These are phyloP conservation scores for Gonioctena quinquepunctata DNA, from an alignment of 1,140 invertebrate genomes.

Conservation along the genomic window DNA sequence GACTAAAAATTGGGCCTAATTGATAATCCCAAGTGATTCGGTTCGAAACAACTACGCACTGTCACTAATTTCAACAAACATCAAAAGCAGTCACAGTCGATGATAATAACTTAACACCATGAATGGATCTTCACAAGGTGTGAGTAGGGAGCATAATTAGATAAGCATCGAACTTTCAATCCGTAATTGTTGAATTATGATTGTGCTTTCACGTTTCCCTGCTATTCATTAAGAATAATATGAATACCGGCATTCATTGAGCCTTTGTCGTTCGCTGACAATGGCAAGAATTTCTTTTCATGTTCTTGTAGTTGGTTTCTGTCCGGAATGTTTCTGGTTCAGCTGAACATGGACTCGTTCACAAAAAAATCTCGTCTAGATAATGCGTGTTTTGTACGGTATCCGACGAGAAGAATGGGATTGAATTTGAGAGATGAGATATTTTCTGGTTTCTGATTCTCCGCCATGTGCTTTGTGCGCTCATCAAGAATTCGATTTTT, in stretches of 20 bases:
- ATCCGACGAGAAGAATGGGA: too few species aligned
- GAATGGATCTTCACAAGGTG: background rate
- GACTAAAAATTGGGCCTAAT: too few species aligned
- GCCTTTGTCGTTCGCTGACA: background rate
- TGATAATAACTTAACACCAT: background rate
- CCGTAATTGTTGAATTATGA: background rate
- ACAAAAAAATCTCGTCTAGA: too few species aligned
- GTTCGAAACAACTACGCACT: too few species aligned
- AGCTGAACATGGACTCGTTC: background rate
- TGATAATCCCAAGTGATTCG: too few species aligned
- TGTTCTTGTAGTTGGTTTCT: background rate
- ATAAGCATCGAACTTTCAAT: background rate
- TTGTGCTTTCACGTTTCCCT: background rate
- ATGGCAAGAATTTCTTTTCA: background rate
- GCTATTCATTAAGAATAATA: slow-evolving; percentile 10
- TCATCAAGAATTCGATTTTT: too few species aligned
- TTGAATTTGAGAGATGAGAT: too few species aligned
- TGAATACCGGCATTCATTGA: background rate
- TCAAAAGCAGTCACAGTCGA: background rate
- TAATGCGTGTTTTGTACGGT: too few species aligned
- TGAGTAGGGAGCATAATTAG: background rate
- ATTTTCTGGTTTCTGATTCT: too few species aligned
- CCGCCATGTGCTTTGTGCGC: too few species aligned
- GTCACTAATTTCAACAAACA: background rate
- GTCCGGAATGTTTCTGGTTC: background rate